Percentiles rank a stretch among this genome's conserved stretches.
Evolutionary conservation across 1,140 invertebrate species (phyloP).

Genomic region (Gryon sp.): DNA sequence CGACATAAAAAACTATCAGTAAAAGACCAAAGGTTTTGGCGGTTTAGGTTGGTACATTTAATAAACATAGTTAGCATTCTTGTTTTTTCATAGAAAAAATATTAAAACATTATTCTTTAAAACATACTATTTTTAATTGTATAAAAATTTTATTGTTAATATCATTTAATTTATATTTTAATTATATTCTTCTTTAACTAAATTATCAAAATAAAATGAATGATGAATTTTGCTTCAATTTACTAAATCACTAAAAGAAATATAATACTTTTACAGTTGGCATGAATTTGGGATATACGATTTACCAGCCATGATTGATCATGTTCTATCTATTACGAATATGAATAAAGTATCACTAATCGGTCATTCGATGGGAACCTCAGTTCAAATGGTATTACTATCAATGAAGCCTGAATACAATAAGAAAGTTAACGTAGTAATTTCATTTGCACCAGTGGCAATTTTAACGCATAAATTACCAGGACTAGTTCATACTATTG

Average conservation of each 20-base stretch:
- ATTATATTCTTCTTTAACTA: too few species aligned
- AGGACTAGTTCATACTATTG: constrained; percentile 62
- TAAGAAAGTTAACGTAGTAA: constrained; percentile 73
- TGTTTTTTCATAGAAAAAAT: too few species aligned
- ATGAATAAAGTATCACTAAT: constrained; percentile 75
- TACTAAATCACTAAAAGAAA: constrained; percentile 1
- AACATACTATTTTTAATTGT: too few species aligned
- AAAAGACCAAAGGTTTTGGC: constrained; percentile 81
- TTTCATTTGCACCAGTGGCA: constrained; percentile 81
- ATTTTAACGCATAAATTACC: constrained; percentile 69
- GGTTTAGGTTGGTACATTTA: constrained; percentile 66
- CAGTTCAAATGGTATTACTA: constrained; percentile 75
- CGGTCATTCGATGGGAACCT: constrained; percentile 78
- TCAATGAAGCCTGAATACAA: constrained; percentile 78
- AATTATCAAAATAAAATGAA: too few species aligned
- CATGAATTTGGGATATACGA: constrained; percentile 83
- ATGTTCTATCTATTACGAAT: constrained; percentile 79
- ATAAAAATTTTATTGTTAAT: too few species aligned
- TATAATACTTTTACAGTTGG: constrained; percentile 70
- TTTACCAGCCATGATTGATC: constrained; percentile 81
- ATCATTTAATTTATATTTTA: too few species aligned
- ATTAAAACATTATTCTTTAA: neutral
- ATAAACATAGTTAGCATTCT: too few species aligned
- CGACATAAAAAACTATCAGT: constrained; percentile 78
- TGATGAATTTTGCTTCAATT: too few species aligned